phyloP scores from a whole-genome alignment of 2,113 vertebrate species.

The Dromaius novaehollandiae region DNA sequence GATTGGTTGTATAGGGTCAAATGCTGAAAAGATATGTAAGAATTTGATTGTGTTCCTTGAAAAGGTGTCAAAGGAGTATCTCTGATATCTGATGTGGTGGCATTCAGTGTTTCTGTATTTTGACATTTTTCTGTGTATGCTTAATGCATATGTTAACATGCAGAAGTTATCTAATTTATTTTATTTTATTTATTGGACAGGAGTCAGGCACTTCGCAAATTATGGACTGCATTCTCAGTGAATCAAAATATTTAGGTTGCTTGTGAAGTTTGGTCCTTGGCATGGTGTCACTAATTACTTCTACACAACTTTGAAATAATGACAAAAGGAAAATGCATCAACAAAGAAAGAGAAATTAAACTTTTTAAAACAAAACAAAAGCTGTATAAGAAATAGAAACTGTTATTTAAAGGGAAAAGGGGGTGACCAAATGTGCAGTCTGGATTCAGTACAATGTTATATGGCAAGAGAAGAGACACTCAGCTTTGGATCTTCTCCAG shows the following conservation, averaged over 20 bases:
- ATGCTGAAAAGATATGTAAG: neutral
- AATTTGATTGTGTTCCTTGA: conserved; percentile 6
- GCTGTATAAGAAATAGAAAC: conserved; percentile 48
- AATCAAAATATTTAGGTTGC: conserved; percentile 74
- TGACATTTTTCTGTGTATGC: neutral
- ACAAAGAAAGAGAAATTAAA: conserved; percentile 66
- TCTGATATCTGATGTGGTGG: conserved; percentile 5
- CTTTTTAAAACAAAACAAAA: conserved; percentile 66
- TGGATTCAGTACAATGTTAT: conserved; percentile 44
- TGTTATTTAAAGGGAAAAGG: conserved; percentile 37
- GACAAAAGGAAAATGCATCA: conserved; percentile 70
- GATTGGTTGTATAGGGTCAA: neutral
- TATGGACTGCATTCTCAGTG: conserved; percentile 55
- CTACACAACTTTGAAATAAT: conserved; percentile 66
- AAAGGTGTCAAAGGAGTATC: neutral
- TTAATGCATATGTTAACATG: neutral
- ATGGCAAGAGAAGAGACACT: conserved; percentile 56
- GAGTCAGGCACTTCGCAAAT: conserved; percentile 56
- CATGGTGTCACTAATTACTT: conserved; percentile 75
- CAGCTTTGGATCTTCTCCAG: conserved; percentile 26
- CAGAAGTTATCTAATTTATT: conserved; percentile 25
- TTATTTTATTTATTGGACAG: conserved; percentile 56
- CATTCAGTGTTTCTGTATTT: neutral
- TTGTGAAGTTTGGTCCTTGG: conserved; percentile 71
- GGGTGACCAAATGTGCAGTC: conserved; percentile 42